Evolutionary conservation across 1,140 invertebrate species (phyloP).

Genomic region (Heliconius congener): DNA sequence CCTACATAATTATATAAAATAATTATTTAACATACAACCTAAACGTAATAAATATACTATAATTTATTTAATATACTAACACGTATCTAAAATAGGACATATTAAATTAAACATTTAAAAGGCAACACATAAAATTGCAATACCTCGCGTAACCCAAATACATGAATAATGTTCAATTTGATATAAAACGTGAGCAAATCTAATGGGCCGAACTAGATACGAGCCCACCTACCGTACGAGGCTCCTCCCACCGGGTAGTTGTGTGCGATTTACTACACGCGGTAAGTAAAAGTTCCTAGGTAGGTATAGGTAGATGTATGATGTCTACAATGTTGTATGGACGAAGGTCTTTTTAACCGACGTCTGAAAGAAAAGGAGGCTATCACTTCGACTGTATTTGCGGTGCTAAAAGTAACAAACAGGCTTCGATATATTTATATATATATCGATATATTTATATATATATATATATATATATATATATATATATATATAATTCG

Average conservation of each 20-base stretch:
- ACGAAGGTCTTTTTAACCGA: too few relatives aligned
- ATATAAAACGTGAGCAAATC: slow-evolving; percentile 20
- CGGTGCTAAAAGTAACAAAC: too few relatives aligned
- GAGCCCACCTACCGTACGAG: slow-evolving; percentile 6
- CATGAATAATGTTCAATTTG: slow-evolving; percentile 20
- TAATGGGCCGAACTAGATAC: slow-evolving; percentile 21
- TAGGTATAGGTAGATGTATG: neutral
- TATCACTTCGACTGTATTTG: too few relatives aligned
- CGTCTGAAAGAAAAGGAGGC: too few relatives aligned
- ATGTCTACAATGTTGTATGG: neutral
- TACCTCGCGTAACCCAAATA: slow-evolving; percentile 13
- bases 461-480: too few relatives aligned
- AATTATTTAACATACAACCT: neutral
- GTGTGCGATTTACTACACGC: neutral
- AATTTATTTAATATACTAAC: neutral
- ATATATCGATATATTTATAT: too few relatives aligned
- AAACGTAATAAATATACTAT: neutral
- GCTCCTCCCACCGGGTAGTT: slow-evolving; percentile 17
- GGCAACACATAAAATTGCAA: slow-evolving; percentile 11
- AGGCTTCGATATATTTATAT: too few relatives aligned
- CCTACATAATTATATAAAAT: too few relatives aligned
- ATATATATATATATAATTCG: too few relatives aligned
- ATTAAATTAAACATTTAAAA: slow-evolving; percentile 1
- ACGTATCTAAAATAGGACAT: neutral
- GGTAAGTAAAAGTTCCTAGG: slow-evolving; percentile 19